phyloP scores from a whole-genome alignment of 53 echinoderm and acorn worm species.

The Apostichopus leukothele region DNA sequence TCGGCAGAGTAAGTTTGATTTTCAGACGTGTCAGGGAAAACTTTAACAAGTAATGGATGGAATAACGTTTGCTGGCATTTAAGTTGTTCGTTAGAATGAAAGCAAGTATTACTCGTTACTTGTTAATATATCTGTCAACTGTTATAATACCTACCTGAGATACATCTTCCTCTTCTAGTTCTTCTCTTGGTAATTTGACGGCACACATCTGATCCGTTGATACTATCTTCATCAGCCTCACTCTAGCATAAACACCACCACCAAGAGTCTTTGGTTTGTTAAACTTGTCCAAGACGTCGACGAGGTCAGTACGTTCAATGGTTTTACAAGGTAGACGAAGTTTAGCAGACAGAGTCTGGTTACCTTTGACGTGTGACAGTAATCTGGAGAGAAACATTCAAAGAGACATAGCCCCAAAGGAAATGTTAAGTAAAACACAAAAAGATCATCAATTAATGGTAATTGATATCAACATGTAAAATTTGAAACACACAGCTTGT shows the following conservation, averaged over 20 bases:
- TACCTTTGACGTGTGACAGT: background rate
- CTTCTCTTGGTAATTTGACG: background rate
- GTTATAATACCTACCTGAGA: background rate
- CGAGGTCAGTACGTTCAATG: background rate
- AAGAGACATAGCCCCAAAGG: too few species aligned
- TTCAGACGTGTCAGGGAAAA: too few species aligned
- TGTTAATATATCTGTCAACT: too few species aligned
- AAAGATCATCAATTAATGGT: too few species aligned
- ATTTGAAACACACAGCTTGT: too few species aligned
- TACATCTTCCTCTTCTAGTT: background rate
- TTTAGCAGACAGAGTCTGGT: background rate
- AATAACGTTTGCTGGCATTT: too few species aligned
- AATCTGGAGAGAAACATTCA: background rate
- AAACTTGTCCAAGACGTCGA: slow-evolving; percentile 3
- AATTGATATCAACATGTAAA: too few species aligned
- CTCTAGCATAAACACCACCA: background rate
- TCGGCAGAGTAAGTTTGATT: too few species aligned
- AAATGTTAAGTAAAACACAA: too few species aligned
- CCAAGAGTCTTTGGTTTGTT: slow-evolving; percentile 5
- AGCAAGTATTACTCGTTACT: too few species aligned
- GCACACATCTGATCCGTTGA: background rate
- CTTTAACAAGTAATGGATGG: too few species aligned
- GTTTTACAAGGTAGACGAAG: background rate
- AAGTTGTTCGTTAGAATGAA: too few species aligned
- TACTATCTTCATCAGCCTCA: background rate